Evolutionary conservation across 2,888 invertebrate genomes (phyloP), one percentile per base, ranked within the genome.

Genomic region (Ectemnius lituratus): DNA sequence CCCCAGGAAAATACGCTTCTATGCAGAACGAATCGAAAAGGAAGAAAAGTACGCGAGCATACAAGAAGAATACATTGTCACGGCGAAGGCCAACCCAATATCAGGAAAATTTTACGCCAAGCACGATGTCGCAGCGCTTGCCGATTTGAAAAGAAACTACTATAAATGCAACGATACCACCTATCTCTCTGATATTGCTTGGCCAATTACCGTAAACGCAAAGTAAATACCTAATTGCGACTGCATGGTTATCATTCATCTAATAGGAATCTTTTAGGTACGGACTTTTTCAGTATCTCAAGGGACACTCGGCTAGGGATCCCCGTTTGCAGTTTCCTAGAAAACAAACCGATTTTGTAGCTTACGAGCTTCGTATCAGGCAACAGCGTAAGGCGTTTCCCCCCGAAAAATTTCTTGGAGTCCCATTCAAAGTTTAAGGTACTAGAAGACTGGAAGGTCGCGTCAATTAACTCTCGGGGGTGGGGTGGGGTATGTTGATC

Each of bases 101-200:
- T 87, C 89, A 2, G 81, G 82, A 11, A 90, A 90, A 70, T 90
- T 90, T 79, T 90, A 90, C 62, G 86, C 90, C 2, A 86, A 73
- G 72, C 89, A 89, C 65, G 90, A 90, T 3, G 81, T 75, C 6
- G 49, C 72, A 1, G 8, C 11, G n/a, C 67, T 56, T 13, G 75
- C 88, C 0, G 70, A 85, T 63, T 69, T 90, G 4, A 84, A 37
- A 8, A 37, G 37, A 37, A 4, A n/a, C 11, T 52, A 52, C 52
- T 23, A 23, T 23, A 52, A 16, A 52, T 23, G 3, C 23, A 13
- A 16, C 16, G 14, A 16, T 52, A 52, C 14, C 11, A 16, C 52
- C 4, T 1, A 5, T 5, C 52, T 16, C n/a, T 14, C 14, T 52
- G 52, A 14, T 11, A 37, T 14, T 52, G 8, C 8, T 13, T 14